Conservation (phyloP, 1,140 invertebrate genomes). For the Monomorium pharaonis region DNA sequence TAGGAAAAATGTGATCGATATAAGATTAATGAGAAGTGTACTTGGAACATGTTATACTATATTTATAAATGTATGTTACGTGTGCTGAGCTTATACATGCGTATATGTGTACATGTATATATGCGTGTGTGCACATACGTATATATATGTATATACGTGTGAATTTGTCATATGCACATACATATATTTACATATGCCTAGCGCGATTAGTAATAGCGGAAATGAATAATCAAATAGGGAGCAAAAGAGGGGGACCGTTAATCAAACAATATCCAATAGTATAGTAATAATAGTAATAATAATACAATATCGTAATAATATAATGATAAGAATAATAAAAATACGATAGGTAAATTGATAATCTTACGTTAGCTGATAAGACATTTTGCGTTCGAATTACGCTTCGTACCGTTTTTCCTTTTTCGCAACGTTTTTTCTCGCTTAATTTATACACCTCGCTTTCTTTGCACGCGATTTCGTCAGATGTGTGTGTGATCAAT, state of each 20-base stretch:
- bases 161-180: slow-evolving; percentile 71
- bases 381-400: slow-evolving; percentile 79
- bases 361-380: slow-evolving; percentile 78
- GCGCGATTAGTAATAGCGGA: slow-evolving; percentile 76
- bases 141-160: slow-evolving; percentile 50
- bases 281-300: slow-evolving; percentile 64
- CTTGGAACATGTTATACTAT: slow-evolving; percentile 69
- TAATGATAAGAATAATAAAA: slow-evolving; percentile 63
- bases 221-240: slow-evolving; percentile 77
- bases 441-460: slow-evolving; percentile 49
- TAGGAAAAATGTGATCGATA: slow-evolving; percentile 30
- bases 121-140: slow-evolving; percentile 71
- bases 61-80: slow-evolving; percentile 72
- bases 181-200: slow-evolving; percentile 73
- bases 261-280: slow-evolving; percentile 81
- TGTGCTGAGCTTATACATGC: slow-evolving; percentile 53
- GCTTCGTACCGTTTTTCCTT: slow-evolving; percentile 69
- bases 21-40: slow-evolving; percentile 58
- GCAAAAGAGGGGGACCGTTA: slow-evolving; percentile 72
- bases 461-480: slow-evolving; percentile 61
- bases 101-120: slow-evolving; percentile 61
- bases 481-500: slow-evolving; percentile 27
- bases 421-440: slow-evolving; percentile 65
- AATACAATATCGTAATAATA: slow-evolving; percentile 70
- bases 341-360: slow-evolving; percentile 62